These are phyloP conservation scores for Vandiemenella viatica DNA, from an alignment of 2,888 invertebrate species.

Conservation along the genomic window DNA sequence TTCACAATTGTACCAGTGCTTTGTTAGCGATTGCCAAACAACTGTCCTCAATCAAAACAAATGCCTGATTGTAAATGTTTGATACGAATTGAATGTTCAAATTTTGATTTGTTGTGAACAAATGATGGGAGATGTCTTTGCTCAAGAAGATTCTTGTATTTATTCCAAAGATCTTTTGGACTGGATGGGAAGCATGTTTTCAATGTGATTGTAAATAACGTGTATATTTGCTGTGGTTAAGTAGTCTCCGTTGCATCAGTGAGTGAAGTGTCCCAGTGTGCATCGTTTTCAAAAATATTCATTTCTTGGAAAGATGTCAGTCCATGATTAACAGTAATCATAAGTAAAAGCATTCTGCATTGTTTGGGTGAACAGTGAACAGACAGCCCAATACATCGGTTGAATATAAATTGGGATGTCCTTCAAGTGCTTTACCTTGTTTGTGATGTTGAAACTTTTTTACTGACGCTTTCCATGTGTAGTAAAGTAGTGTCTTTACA, in stretches of 20 bases:
- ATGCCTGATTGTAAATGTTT: constrained; percentile 20
- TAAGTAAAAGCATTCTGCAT: not conserved
- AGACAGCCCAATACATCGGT: not conserved
- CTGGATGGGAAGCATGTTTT: constrained; percentile 20
- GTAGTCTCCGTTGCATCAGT: constrained; percentile 16
- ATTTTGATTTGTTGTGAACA: constrained; percentile 13
- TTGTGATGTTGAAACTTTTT: not conserved
- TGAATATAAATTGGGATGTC: not conserved
- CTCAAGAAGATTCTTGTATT: constrained; percentile 8
- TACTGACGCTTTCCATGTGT: not conserved
- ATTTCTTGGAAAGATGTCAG: not conserved
- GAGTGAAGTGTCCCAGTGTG: constrained; percentile 14
- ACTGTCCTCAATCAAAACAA: constrained; percentile 20
- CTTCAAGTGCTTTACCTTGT: not conserved
- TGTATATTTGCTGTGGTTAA: constrained; percentile 20
- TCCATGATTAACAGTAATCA: not conserved
- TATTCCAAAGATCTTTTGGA: constrained; percentile 14
- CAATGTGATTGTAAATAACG: constrained; percentile 21
- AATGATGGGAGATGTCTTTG: not conserved
- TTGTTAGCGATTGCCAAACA: constrained; percentile 13
- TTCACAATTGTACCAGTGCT: constrained; percentile 20
- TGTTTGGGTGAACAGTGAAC: not conserved
- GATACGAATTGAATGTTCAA: too few relatives aligned
- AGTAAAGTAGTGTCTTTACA: not conserved
- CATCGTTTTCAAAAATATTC: not conserved